phyloP scores from a whole-genome alignment of 2,888 invertebrate species.

The Trissoscelio sp. region DNA sequence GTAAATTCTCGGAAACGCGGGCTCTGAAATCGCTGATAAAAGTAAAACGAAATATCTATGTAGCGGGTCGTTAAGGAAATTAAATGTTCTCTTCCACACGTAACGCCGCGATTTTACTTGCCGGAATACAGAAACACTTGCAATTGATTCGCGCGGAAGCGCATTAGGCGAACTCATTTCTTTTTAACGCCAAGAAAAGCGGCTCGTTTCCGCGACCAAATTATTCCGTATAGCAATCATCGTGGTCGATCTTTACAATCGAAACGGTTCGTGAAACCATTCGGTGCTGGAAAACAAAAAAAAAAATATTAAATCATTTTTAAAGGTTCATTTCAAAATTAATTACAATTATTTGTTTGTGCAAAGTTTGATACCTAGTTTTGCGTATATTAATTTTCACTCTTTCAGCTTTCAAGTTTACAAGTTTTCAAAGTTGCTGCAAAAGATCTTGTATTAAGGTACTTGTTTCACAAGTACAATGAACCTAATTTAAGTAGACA shows the following conservation, averaged over 20 bases:
- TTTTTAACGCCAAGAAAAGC: slow-evolving; percentile 66
- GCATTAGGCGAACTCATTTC: slow-evolving; percentile 65
- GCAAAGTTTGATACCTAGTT: no score
- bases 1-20: slow-evolving; percentile 72
- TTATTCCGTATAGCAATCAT: slow-evolving; percentile 60
- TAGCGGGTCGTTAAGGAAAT: slow-evolving; percentile 74
- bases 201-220: slow-evolving; percentile 64
- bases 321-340: no score
- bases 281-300: no score
- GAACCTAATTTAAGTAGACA: slow-evolving; percentile 53
- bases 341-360: no score
- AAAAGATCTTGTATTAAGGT: slow-evolving; percentile 37
- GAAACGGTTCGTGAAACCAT: slow-evolving; percentile 2
- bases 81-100: slow-evolving; percentile 72
- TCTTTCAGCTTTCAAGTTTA: no score
- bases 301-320: no score
- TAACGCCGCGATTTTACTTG: slow-evolving; percentile 68
- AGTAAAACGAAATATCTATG: slow-evolving; percentile 71
- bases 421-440: slow-evolving; percentile 7
- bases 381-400: no score
- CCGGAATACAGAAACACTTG: slow-evolving; percentile 68
- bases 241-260: slow-evolving; percentile 46
- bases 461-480: slow-evolving; percentile 43
- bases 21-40: slow-evolving; percentile 73
- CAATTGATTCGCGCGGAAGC: slow-evolving; percentile 65